Conservation (phyloP, 2,113 vertebrate genomes). For the Clupea harengus region DNA sequence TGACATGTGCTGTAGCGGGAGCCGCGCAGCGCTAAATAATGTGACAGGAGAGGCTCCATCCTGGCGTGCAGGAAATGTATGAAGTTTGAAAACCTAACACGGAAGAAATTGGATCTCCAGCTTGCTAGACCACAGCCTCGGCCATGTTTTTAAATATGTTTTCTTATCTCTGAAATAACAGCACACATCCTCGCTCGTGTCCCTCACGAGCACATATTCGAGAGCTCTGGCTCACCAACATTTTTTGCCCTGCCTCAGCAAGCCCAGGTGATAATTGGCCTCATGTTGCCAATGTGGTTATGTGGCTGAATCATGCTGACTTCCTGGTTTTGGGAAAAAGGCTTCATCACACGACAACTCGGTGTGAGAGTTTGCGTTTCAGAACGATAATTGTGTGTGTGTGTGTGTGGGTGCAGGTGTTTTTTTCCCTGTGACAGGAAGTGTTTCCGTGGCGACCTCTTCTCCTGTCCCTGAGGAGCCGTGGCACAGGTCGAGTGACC, state of each 20-base stretch:
- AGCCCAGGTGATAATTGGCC: not conserved
- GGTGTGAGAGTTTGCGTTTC: too few species aligned
- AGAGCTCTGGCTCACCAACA: not conserved
- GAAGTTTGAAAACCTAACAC: not conserved
- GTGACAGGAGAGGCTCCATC: not conserved
- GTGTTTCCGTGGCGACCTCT: slow-evolving; percentile 6
- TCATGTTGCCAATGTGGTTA: not conserved
- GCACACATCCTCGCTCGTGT: not conserved
- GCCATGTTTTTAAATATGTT: not conserved
- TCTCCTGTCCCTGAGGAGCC: not conserved
- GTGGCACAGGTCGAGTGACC: too few species aligned
- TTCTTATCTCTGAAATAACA: not conserved
- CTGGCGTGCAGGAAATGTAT: not conserved
- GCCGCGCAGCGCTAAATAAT: not conserved
- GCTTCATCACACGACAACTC: not conserved
- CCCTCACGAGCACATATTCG: not conserved
- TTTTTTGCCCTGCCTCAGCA: not conserved
- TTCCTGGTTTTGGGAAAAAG: not conserved
- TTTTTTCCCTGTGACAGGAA: not conserved
- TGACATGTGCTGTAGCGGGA: not conserved
- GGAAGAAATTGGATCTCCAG: not conserved
- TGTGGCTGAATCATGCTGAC: not conserved
- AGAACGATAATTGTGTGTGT: not conserved
- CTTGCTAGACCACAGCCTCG: not conserved
- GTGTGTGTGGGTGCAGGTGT: not conserved